phyloP scores from a whole-genome alignment of 1,140 invertebrate genomes.

The Amphibalanus amphitrite region DNA sequence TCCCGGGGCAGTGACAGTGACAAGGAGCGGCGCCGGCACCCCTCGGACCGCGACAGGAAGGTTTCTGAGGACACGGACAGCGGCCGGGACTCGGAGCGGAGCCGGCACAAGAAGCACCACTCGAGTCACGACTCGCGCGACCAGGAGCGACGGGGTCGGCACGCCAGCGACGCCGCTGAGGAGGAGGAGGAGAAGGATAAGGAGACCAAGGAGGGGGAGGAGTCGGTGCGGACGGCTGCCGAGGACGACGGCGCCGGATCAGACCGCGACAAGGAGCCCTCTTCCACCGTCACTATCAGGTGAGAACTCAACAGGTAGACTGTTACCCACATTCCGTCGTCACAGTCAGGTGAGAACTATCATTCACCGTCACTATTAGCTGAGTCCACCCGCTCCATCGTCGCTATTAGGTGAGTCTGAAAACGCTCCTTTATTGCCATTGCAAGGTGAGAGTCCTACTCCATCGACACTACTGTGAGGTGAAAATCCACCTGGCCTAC shows the following conservation, averaged over 20 bases:
- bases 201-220: constrained; percentile 9
- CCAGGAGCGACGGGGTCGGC: constrained; percentile 13
- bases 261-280: constrained; percentile 32
- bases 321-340: too few relatives aligned
- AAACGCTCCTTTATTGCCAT: too few relatives aligned
- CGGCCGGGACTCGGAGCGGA: constrained; percentile 23
- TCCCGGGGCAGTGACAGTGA: constrained; percentile 18
- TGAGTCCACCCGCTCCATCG: too few relatives aligned
- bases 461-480: too few relatives aligned
- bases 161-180: constrained; percentile 16
- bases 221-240: constrained; percentile 13
- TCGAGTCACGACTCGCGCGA: constrained; percentile 15
- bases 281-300: constrained; percentile 38
- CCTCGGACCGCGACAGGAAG: constrained; percentile 23
- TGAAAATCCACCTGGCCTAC: too few relatives aligned
- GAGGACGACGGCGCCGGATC: constrained; percentile 7
- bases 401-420: too few relatives aligned
- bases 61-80: constrained; percentile 22
- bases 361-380: too few relatives aligned
- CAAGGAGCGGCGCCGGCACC: constrained; percentile 13
- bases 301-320: too few relatives aligned
- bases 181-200: constrained; percentile 13
- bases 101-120: constrained; percentile 16
- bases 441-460: too few relatives aligned
- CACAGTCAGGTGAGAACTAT: too few relatives aligned